phyloP scores from a whole-genome alignment of 1,140 invertebrate species.

The Diprion similis region DNA sequence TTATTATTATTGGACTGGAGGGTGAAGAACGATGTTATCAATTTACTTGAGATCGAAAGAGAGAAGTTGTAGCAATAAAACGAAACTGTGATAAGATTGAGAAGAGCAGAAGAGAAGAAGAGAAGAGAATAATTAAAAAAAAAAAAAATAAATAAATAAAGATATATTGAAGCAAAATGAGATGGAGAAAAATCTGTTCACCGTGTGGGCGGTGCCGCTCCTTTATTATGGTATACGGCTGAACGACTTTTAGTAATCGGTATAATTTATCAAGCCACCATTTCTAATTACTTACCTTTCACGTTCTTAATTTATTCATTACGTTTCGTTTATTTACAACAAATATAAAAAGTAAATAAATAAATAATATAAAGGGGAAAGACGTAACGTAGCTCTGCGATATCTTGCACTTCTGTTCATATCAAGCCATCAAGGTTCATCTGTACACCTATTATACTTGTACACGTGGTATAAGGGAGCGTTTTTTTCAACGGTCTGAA shows the following conservation, averaged over 20 bases:
- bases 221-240: background rate
- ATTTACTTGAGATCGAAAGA: no score
- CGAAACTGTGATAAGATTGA: no score
- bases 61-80: no score
- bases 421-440: background rate
- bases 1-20: no score
- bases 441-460: background rate
- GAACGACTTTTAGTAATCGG: background rate
- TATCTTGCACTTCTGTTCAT: background rate
- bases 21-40: no score
- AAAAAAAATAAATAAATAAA: no score
- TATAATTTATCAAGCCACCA: background rate
- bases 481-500: no score
- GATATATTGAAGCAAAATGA: no score
- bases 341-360: background rate
- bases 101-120: background rate
- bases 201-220: background rate
- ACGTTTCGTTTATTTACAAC: background rate
- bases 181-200: background rate
- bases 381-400: background rate
- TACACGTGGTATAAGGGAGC: no score
- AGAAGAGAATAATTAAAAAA: no score
- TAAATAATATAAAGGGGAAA: background rate
- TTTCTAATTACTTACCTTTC: conserved; percentile 3
- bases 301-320: background rate